phyloP scores from a whole-genome alignment of 1,140 invertebrate species.

The Monochamus saltuarius region DNA sequence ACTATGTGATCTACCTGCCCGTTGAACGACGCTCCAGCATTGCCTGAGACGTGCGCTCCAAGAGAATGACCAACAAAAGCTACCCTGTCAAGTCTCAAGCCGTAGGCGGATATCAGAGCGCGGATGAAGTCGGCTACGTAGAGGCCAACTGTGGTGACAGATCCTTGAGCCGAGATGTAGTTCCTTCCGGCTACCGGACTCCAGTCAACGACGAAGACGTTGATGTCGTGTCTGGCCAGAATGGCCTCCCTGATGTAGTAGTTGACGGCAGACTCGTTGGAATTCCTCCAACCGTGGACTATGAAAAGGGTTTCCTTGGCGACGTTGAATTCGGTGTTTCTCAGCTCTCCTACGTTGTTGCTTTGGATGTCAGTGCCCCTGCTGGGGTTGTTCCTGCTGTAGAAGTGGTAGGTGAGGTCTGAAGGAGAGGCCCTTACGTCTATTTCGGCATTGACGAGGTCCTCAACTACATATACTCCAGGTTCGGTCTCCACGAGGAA shows the following conservation, averaged over 20 bases:
- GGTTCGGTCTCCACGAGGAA: background rate
- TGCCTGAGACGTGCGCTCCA: conserved; percentile 66
- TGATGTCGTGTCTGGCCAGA: conserved; percentile 52
- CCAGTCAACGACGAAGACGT: conserved; percentile 64
- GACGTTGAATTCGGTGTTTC: no score
- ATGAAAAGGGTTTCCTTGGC: conserved; percentile 42
- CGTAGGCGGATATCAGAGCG: conserved; percentile 51
- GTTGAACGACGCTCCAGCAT: conserved; percentile 50
- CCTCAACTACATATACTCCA: background rate
- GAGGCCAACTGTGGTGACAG: conserved; percentile 56
- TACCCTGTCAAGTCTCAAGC: conserved; percentile 56
- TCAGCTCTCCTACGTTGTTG: no score
- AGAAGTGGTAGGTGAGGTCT: background rate
- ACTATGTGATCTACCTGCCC: conserved; percentile 48
- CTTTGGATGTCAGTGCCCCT: no score
- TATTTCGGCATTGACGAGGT: background rate
- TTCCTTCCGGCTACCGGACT: conserved; percentile 43
- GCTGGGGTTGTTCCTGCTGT: background rate
- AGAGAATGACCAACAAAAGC: conserved; percentile 69
- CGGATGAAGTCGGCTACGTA: conserved; percentile 57
- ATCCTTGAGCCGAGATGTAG: conserved; percentile 54
- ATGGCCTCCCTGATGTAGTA: conserved; percentile 46
- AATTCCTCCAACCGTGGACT: conserved; percentile 50
- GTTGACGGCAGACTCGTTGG: conserved; percentile 42
- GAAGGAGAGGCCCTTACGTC: background rate